These are phyloP conservation scores for Sus scrofa DNA, from an alignment of 2,113 vertebrate genomes.

Conservation along the genomic window T2T-Sscrofa CM000817.6:164752501-164753000, in stretches of 20 bases:
- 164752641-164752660: not conserved
- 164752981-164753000: not conserved
- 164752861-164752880: not conserved
- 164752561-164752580: not conserved
- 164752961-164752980: not conserved
- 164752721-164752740: not conserved
- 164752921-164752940: not conserved
- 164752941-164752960: not conserved
- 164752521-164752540: not conserved
- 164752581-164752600: not conserved
- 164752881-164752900: not conserved
- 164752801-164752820: not conserved
- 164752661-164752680: slow-evolving; percentile 2
- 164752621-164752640: not conserved
- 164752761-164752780: not conserved
- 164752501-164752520: not conserved
- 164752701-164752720: not conserved
- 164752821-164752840: not conserved
- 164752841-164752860: not conserved
- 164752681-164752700: slow-evolving; percentile 17
- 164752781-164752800: not conserved
- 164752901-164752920: not conserved
- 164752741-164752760: not conserved
- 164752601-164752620: slow-evolving; percentile 34
- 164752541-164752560: not conserved